Evolutionary conservation across 2,888 invertebrate genomes (phyloP).

Genomic region (Dasypolia templi): DNA sequence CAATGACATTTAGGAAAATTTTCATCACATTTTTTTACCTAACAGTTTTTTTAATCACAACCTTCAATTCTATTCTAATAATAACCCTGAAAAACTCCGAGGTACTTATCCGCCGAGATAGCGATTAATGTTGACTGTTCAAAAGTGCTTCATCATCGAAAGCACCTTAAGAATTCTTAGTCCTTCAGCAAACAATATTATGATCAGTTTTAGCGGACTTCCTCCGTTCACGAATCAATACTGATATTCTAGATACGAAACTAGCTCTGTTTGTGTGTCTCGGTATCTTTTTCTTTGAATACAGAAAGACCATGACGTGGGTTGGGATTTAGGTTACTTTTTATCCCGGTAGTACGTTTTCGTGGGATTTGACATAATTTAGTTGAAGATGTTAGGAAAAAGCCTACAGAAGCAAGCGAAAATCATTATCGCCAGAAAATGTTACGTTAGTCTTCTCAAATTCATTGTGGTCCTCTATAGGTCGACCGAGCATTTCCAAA

Average conservation of each 20-base stretch:
- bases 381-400: no score
- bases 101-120: neutral
- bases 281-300: no score
- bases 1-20: no score
- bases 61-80: neutral
- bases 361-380: neutral
- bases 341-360: neutral
- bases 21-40: no score
- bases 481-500: neutral
- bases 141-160: constrained; percentile 22
- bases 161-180: constrained; percentile 11
- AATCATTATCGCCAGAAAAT: neutral
- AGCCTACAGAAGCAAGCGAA: neutral
- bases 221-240: neutral
- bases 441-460: neutral
- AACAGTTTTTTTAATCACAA: neutral
- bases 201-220: neutral
- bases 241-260: no score
- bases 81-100: neutral
- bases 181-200: neutral
- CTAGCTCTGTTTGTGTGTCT: no score
- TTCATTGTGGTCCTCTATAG: neutral
- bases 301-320: no score
- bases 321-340: no score
- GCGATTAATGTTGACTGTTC: neutral